Conservation (phyloP, 2,113 vertebrate genomes). For the Menura novaehollandiae region DNA sequence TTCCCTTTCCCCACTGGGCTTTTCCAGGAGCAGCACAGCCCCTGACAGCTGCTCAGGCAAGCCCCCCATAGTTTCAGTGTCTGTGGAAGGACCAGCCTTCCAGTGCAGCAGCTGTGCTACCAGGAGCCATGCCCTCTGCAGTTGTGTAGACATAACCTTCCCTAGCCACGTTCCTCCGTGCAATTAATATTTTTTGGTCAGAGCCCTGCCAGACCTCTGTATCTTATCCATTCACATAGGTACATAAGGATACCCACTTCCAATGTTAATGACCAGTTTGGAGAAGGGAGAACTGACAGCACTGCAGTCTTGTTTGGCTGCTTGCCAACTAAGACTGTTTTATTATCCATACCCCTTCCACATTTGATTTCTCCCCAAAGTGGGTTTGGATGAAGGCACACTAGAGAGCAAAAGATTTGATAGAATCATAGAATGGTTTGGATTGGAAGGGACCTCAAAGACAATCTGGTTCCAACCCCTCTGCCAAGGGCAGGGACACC, state of each 20-base stretch:
- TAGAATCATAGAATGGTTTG: not conserved
- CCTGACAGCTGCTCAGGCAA: not conserved
- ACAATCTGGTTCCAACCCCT: not conserved
- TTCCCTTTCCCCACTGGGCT: not conserved
- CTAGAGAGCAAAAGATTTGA: not conserved
- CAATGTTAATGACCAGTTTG: not conserved
- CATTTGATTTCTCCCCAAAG: not conserved
- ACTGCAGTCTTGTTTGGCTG: not conserved
- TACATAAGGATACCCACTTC: rapidly evolving
- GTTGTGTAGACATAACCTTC: not conserved
- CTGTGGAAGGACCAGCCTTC: not conserved
- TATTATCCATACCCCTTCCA: not conserved
- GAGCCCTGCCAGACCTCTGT: not conserved
- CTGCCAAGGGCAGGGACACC: too few species aligned
- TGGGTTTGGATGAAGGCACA: not conserved
- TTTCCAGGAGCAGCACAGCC: not conserved
- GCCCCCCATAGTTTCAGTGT: rapidly evolving
- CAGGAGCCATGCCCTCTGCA: rapidly evolving
- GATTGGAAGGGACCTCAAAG: not conserved
- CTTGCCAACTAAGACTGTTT: not conserved
- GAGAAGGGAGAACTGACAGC: not conserved
- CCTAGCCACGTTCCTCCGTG: not conserved
- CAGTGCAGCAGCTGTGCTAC: rapidly evolving
- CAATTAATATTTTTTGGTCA: not conserved
- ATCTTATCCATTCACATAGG: not conserved